Conservation (phyloP, 2,888 invertebrate species). For the Drosophila yooni region DNA sequence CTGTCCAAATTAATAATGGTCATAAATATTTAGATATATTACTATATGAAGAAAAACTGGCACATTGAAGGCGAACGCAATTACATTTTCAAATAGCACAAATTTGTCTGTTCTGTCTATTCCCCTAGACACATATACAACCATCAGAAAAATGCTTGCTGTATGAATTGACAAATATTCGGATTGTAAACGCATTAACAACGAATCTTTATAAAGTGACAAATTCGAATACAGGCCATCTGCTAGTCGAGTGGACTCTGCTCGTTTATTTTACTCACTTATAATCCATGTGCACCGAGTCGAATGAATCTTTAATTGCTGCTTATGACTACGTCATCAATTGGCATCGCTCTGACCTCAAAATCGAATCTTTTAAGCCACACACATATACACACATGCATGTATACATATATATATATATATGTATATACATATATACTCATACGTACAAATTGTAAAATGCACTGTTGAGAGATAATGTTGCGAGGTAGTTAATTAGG, state of each 20-base stretch:
- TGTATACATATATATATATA: neutral
- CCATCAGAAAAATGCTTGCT: neutral
- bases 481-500: neutral
- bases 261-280: neutral
- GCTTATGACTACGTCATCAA: slow-evolving; percentile 27
- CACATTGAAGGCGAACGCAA: neutral
- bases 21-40: neutral
- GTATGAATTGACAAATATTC: neutral
- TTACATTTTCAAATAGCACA: neutral
- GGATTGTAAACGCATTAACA: neutral
- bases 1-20: neutral
- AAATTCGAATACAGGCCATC: neutral
- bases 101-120: no score
- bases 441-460: neutral
- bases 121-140: neutral
- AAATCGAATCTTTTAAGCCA: neutral
- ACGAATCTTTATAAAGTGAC: neutral
- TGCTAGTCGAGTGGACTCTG: neutral
- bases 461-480: neutral
- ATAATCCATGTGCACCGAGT: slow-evolving; percentile 2
- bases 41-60: neutral
- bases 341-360: neutral
- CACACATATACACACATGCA: neutral
- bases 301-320: slow-evolving; percentile 43
- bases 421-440: neutral